Percentiles rank a stretch among this genome's conserved stretches.
Evolutionary conservation across 2,797 vertebrate species (phyloP).

Genomic region (Tarsius wallacei): DNA sequence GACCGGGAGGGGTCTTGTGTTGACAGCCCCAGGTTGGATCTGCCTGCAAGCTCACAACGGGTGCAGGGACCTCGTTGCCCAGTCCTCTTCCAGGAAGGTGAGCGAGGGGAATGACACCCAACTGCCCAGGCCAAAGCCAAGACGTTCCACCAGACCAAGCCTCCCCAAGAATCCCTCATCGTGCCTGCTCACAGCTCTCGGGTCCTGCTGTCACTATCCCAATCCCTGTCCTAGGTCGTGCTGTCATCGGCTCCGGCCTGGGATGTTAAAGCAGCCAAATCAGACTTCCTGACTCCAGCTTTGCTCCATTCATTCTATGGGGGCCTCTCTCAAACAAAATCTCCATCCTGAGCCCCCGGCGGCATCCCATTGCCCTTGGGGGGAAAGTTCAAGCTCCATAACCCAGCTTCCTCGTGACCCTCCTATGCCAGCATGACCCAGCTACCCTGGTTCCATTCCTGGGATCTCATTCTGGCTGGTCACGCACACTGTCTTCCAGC

Average conservation of each 20-base stretch:
- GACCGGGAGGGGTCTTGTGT: neutral
- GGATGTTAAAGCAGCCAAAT: neutral
- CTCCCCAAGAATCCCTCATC: neutral
- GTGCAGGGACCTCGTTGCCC: neutral
- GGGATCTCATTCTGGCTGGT: neutral
- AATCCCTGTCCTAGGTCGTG: neutral
- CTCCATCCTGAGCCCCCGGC: neutral
- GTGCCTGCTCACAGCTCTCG: neutral
- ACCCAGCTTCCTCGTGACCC: too few relatives aligned
- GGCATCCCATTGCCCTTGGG: neutral
- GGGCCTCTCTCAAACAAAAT: neutral
- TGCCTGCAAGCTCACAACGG: neutral
- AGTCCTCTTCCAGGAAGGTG: neutral
- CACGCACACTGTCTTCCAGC: neutral
- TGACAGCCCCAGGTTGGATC: neutral
- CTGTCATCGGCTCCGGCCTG: neutral
- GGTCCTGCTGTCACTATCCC: neutral
- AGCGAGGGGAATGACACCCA: neutral
- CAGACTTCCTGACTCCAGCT: neutral
- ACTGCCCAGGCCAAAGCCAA: neutral
- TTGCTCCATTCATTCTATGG: neutral
- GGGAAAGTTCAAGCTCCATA: neutral
- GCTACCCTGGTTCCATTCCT: rapidly evolving
- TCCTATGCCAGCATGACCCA: neutral
- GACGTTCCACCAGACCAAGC: neutral